phyloP scores from a whole-genome alignment of 2,797 vertebrate genomes.

The Acanthornis magna region DNA sequence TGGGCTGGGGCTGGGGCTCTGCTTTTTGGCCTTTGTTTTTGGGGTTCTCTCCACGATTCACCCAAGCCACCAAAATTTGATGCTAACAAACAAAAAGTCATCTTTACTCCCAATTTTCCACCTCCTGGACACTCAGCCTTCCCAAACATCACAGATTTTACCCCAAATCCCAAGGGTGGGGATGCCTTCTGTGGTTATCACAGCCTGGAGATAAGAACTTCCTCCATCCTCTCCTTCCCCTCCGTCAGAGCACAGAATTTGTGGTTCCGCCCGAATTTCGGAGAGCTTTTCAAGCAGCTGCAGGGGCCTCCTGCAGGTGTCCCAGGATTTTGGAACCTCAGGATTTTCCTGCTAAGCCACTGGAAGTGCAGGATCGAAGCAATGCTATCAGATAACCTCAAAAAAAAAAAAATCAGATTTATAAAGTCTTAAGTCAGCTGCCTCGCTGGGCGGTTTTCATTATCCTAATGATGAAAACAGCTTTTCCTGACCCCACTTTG shows the following conservation, averaged over 20 bases:
- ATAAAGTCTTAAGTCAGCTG: neutral
- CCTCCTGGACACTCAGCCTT: accelerated
- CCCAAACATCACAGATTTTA: accelerated
- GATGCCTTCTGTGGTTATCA: neutral
- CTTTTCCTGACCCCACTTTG: neutral
- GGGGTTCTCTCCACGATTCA: accelerated
- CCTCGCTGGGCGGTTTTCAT: neutral
- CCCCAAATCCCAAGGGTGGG: neutral
- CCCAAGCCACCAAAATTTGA: neutral
- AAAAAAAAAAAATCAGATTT: neutral
- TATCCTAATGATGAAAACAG: neutral
- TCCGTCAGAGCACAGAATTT: neutral
- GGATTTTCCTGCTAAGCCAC: neutral
- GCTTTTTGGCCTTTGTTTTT: neutral
- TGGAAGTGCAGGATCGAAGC: neutral
- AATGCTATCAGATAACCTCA: neutral
- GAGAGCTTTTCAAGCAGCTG: neutral
- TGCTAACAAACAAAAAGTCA: accelerated
- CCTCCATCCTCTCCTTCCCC: neutral
- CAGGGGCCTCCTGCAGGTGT: neutral
- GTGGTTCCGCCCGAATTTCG: neutral
- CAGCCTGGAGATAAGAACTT: accelerated
- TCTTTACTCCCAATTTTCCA: neutral
- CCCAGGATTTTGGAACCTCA: neutral
- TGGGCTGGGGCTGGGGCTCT: neutral